Conservation (phyloP, 2,113 vertebrate genomes). For the Panurus biarmicus region DNA sequence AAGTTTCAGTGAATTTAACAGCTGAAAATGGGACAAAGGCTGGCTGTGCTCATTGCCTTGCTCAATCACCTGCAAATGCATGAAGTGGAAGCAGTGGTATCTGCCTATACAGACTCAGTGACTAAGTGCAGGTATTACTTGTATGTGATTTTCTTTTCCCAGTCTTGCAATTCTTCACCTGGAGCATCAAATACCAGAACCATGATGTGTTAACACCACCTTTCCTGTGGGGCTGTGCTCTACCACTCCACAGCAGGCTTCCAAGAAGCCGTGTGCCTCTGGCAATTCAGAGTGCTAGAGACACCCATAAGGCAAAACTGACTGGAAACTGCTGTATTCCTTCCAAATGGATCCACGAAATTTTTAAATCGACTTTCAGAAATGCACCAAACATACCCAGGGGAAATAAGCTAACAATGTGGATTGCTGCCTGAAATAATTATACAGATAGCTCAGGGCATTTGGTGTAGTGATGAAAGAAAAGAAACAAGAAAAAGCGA, state of each 20-base stretch:
- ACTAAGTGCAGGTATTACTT: background rate
- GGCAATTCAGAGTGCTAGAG: background rate
- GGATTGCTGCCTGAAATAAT: slow-evolving; percentile 10
- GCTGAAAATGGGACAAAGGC: background rate
- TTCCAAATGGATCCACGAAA: background rate
- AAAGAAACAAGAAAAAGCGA: background rate
- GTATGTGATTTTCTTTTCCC: background rate
- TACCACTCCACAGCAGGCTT: background rate
- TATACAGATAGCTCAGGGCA: background rate
- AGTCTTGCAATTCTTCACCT: background rate
- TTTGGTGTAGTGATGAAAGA: background rate
- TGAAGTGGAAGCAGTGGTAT: background rate
- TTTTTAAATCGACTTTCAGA: background rate
- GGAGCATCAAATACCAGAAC: slow-evolving; percentile 20
- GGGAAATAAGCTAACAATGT: slow-evolving; percentile 5
- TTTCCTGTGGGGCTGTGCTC: slow-evolving; percentile 13
- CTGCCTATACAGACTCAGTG: background rate
- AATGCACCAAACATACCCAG: background rate
- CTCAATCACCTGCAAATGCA: background rate
- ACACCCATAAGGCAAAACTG: background rate
- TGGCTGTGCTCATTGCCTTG: background rate
- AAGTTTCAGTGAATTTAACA: background rate
- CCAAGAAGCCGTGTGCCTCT: background rate
- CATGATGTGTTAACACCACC: background rate
- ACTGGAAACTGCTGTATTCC: background rate